phyloP scores from a whole-genome alignment of 2,797 vertebrate genomes.

The Enteromius argenteus region DNA sequence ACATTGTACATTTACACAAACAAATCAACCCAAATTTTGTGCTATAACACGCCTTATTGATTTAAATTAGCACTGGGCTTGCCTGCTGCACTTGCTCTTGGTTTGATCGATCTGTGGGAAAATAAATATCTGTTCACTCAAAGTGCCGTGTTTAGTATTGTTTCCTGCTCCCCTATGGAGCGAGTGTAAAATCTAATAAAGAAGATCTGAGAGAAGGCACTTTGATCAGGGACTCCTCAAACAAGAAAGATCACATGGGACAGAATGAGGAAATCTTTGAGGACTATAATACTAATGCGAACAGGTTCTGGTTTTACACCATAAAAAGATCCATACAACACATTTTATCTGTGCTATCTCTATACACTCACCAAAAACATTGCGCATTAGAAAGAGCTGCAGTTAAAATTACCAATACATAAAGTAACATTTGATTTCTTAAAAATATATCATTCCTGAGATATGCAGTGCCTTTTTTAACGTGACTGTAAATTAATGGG shows the following conservation, averaged over 20 bases:
- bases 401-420: constrained; percentile 66
- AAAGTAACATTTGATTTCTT: not conserved
- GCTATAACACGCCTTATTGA: constrained; percentile 63
- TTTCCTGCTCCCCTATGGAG: constrained; percentile 71
- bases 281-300: constrained; percentile 50
- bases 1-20: constrained; percentile 34
- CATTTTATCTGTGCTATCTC: constrained; percentile 58
- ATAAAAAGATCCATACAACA: constrained; percentile 66
- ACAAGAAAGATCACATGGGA: constrained; percentile 79
- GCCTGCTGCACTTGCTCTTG: constrained; percentile 65
- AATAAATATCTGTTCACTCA: constrained; percentile 80
- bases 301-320: constrained; percentile 49
- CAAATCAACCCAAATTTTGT: constrained; percentile 44
- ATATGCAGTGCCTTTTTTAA: not conserved
- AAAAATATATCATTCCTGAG: not conserved
- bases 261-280: constrained; percentile 54
- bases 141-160: constrained; percentile 79
- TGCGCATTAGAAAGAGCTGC: constrained; percentile 84
- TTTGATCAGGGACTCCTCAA: constrained; percentile 83
- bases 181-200: constrained; percentile 85
- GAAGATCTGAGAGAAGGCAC: constrained; percentile 76
- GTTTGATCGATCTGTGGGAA: constrained; percentile 71
- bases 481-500: not conserved
- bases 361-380: constrained; percentile 59
- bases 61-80: constrained; percentile 62